phyloP scores from a whole-genome alignment of 2,113 vertebrate genomes.

The Aptenodytes forsteri region DNA sequence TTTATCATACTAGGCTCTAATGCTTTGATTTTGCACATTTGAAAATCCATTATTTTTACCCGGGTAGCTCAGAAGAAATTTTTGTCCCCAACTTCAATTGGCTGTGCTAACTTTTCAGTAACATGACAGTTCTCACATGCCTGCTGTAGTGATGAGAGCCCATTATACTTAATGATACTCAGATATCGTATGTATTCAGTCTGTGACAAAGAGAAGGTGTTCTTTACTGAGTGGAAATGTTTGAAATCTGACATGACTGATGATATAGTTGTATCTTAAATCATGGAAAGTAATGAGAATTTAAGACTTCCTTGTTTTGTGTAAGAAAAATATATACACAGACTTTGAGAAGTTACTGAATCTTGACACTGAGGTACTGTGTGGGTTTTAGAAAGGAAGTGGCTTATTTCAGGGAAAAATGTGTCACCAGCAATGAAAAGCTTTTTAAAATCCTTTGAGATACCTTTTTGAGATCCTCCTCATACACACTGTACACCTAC shows the following conservation, averaged over 20 bases:
- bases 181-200: not conserved
- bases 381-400: conserved; percentile 89
- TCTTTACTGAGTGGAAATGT: conserved; percentile 33
- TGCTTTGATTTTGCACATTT: not conserved
- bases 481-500: conserved; percentile 82
- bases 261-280: conserved; percentile 19
- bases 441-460: conserved; percentile 68
- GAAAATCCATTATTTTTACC: not conserved
- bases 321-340: conserved; percentile 45
- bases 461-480: conserved; percentile 73
- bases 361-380: conserved; percentile 66
- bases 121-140: not conserved
- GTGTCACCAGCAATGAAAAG: conserved; percentile 75
- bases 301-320: conserved; percentile 37
- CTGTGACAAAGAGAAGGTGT: not conserved
- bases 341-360: conserved; percentile 46
- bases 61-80: not conserved
- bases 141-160: not conserved
- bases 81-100: not conserved
- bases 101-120: not conserved
- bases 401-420: conserved; percentile 80
- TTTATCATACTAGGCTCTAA: not conserved
- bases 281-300: conserved; percentile 36
- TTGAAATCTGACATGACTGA: conserved; percentile 6
- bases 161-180: not conserved